phyloP scores from a whole-genome alignment of 2,113 vertebrate genomes.

The Plecotus auritus region DNA sequence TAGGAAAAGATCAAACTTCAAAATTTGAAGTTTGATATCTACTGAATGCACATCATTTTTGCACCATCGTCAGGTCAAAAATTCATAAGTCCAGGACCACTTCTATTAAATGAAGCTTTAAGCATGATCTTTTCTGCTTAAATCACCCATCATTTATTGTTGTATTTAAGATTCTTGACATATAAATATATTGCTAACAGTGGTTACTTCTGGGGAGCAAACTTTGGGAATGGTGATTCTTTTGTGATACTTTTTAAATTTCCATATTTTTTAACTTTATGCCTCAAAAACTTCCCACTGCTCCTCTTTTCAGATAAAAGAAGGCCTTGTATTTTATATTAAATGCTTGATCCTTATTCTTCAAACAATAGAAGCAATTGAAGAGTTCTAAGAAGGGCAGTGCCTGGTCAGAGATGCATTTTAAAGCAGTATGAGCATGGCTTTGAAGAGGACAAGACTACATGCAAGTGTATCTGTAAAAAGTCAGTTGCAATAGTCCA shows the following conservation, averaged over 20 bases:
- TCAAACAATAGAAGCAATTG: background rate
- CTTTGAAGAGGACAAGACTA: background rate
- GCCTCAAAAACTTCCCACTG: background rate
- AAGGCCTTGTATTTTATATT: background rate
- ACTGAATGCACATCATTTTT: background rate
- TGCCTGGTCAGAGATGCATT: background rate
- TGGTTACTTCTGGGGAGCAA: background rate
- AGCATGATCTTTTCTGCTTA: background rate
- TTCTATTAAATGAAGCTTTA: background rate
- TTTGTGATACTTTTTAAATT: background rate
- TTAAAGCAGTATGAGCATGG: background rate
- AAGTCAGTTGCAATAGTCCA: background rate
- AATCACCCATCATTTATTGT: background rate
- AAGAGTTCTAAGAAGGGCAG: background rate
- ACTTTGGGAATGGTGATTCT: background rate
- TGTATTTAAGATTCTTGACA: background rate
- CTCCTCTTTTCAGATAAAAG: background rate
- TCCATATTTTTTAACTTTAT: background rate
- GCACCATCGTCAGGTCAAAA: background rate
- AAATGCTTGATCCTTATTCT: background rate
- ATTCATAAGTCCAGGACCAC: background rate
- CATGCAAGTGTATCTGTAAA: background rate
- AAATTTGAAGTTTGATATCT: background rate
- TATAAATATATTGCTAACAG: background rate
- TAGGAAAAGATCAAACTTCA: background rate